Percentiles rank a stretch among this genome's conserved stretches.
Conservation (phyloP, 2,113 vertebrate species). For the Silurus glanis region DNA sequence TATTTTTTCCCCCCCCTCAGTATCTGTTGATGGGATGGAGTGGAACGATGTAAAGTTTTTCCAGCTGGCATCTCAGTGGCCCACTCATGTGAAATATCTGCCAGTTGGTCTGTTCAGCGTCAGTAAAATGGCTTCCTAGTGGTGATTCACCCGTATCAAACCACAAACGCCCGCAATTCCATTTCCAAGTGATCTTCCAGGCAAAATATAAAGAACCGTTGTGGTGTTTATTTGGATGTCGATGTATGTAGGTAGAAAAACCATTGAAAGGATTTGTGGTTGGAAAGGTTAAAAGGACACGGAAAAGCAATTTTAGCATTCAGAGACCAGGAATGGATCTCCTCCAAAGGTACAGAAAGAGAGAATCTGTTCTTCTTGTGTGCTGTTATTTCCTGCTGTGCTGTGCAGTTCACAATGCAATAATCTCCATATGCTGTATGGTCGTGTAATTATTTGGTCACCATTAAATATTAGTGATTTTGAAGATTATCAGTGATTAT, state of each 20-base stretch:
- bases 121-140: conserved; percentile 66
- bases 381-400: conserved; percentile 32
- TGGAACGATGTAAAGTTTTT: conserved; percentile 75
- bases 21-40: conserved; percentile 78
- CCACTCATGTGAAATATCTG: conserved; percentile 79
- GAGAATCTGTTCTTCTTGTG: conserved; percentile 1
- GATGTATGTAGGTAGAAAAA: neutral
- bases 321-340: neutral
- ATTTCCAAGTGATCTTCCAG: conserved; percentile 12
- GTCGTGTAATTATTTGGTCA: conserved; percentile 6
- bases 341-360: neutral
- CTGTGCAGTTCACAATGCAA: conserved; percentile 40
- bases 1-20: conserved; percentile 51
- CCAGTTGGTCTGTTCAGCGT: conserved; percentile 76
- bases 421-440: conserved; percentile 45
- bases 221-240: neutral
- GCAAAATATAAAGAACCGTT: neutral
- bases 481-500: neutral
- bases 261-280: neutral
- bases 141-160: neutral
- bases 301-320: neutral
- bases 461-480: neutral
- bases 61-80: conserved; percentile 74
- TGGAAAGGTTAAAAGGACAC: neutral
- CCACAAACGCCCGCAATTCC: neutral